phyloP scores from a whole-genome alignment of 2,797 vertebrate genomes.

The Anguilla anguilla region DNA sequence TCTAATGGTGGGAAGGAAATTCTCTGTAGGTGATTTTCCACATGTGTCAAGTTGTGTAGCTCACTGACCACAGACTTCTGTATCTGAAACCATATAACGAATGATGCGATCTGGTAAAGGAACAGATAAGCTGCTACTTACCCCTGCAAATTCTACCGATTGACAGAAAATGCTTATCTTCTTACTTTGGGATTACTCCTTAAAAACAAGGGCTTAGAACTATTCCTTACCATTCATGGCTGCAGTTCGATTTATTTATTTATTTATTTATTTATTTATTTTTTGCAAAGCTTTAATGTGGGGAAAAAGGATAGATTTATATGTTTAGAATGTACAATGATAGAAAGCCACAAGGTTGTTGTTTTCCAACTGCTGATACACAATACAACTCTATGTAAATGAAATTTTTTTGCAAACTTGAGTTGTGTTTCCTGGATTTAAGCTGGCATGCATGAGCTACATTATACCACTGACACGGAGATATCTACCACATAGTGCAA shows the following conservation, averaged over 20 bases:
- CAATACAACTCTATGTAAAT: not conserved
- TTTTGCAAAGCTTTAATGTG: too few species aligned
- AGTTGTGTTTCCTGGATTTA: conserved; percentile 4
- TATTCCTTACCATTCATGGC: not conserved
- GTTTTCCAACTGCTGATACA: not conserved
- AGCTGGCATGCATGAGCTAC: not conserved
- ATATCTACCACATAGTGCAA: not conserved
- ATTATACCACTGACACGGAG: not conserved
- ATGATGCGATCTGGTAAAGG: not conserved
- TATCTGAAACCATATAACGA: too few species aligned
- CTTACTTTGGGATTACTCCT: conserved; percentile 9
- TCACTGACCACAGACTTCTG: conserved; percentile 2
- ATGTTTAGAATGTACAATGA: not conserved
- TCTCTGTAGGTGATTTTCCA: not conserved
- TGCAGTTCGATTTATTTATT: not conserved
- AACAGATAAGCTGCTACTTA: not conserved
- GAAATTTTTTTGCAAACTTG: conserved; percentile 4
- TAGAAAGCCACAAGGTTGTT: not conserved
- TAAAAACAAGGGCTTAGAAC: conserved; percentile 7
- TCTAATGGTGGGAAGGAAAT: not conserved
- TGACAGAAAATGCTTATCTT: not conserved
- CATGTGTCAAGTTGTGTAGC: not conserved
- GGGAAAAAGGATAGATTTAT: not conserved
- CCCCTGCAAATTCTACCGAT: not conserved
- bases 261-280: too few species aligned